Percentiles rank a stretch among this genome's conserved stretches.
Conservation (phyloP, 2,888 invertebrate species). For the Gymnoscelis rufifasciata region DNA sequence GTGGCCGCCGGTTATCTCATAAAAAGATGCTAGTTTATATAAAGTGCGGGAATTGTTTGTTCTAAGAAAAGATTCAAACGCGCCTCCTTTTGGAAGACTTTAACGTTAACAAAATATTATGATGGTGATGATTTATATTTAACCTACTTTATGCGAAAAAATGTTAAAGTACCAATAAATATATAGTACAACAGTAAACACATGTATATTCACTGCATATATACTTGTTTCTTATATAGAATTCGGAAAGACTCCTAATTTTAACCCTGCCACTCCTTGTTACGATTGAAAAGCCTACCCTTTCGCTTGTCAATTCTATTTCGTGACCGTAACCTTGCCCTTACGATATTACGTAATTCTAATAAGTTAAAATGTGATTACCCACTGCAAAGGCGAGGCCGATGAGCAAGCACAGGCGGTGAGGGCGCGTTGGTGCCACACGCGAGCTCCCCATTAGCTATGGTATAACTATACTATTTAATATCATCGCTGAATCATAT, state of each 20-base stretch:
- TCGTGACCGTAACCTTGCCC: no score
- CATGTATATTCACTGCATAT: no score
- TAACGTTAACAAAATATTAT: no score
- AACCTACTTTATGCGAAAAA: no score
- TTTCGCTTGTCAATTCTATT: no score
- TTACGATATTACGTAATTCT: constrained; percentile 26
- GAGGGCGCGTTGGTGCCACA: constrained; percentile 53
- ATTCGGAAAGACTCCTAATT: no score
- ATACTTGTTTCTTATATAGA: no score
- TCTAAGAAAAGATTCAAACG: constrained; percentile 23
- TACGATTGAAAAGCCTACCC: no score
- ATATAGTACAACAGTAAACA: no score
- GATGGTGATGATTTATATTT: no score
- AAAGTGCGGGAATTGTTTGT: constrained; percentile 6
- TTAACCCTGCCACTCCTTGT: no score
- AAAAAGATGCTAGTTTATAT: constrained; percentile 14
- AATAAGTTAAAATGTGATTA: constrained; percentile 31
- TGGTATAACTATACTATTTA: constrained; percentile 32
- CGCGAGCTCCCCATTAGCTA: constrained; percentile 66
- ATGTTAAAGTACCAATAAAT: no score
- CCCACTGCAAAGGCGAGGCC: constrained; percentile 45
- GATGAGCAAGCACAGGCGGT: constrained; percentile 30
- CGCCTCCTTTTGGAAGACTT: constrained; percentile 3
- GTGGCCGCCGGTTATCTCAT: constrained; percentile 17
- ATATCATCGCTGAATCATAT: constrained; percentile 21